Evolutionary conservation across 2,113 vertebrate genomes (phyloP), one percentile per base, ranked within the genome.

Genomic region (Semicossyphus pulcher): DNA sequence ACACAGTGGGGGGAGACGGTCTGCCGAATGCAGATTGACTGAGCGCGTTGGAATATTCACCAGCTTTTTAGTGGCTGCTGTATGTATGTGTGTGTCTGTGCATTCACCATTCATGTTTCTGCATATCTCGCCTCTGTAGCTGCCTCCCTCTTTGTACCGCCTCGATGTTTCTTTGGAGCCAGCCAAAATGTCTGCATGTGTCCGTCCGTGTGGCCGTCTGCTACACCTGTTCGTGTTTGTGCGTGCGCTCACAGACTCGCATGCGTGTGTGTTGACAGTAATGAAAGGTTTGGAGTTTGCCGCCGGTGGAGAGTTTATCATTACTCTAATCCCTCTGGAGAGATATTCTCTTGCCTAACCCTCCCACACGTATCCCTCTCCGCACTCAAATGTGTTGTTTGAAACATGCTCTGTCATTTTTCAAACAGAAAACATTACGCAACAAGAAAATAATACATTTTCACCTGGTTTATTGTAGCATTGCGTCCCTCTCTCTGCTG

Each of bases 231-330:
- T 75, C 59, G 57, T 49, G 8, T 45, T 20, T 41, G 42, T 29
- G 63, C 26, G 9, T 56, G 45, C 42, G 45, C 37, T 56, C 56
- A 60, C 5, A 61, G 31, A 59, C 1, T 4, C 18, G 20, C 54
- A 1, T 23, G n/a, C 4, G 32, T 52, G 26, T 44, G 44, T 37
- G 52, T 42, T 66, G 78, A 86, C 63, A 60, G 41, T 80, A 82
- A 86, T 84, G 78, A 88, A 74, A 28, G 85, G 69, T 89, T 89
- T 73, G 62, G 68, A 78, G 80, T 80, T 89, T 79, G 67, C 61
- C 77, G 67, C 65, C 14, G 47, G 49, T 51, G 28, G 63, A 82
- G 72, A 84, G 72, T 90, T 84, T 65, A 72, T 83, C 73, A 80
- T 84, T 72, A 71, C 79, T 82, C 60, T 78, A 88, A 89, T 83